A percentile compares a stretch with the other conserved stretches of the same genome.
phyloP scores from a whole-genome alignment of 30 jellyfish, hydroid and myxozoan genomes.

The Pelagia noctiluca region DNA sequence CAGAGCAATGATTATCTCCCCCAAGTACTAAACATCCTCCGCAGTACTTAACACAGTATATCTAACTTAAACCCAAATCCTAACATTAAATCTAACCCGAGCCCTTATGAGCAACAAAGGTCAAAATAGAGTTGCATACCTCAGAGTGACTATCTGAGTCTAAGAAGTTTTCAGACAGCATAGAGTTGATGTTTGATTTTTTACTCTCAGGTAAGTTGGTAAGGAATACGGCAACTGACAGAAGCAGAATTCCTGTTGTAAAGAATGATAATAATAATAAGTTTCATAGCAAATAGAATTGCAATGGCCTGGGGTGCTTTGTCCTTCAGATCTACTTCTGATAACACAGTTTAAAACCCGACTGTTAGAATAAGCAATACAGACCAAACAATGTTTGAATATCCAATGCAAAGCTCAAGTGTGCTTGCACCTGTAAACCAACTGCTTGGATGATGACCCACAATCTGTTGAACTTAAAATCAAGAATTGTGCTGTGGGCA shows the following conservation, averaged over 20 bases:
- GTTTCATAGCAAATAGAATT: background rate
- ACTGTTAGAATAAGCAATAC: too few species aligned
- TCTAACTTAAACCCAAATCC: background rate
- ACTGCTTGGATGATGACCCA: too few species aligned
- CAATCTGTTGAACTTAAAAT: too few species aligned
- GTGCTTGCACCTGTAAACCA: too few species aligned
- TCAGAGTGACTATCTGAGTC: slow-evolving; percentile 29
- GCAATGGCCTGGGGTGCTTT: background rate
- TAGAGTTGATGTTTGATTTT: background rate
- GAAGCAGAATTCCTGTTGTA: slow-evolving; percentile 56
- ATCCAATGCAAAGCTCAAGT: too few species aligned
- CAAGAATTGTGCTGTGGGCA: too few species aligned
- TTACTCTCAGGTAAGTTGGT: slow-evolving; percentile 52
- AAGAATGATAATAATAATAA: too few species aligned
- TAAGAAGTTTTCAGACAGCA: slow-evolving; percentile 37
- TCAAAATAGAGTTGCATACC: background rate
- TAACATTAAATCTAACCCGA: background rate
- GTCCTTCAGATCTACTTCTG: too few species aligned
- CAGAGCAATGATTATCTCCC: too few species aligned
- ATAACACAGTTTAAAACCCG: too few species aligned
- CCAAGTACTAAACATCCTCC: too few species aligned
- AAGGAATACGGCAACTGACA: slow-evolving; percentile 65
- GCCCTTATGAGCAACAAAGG: background rate
- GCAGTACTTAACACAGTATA: background rate
- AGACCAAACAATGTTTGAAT: too few species aligned